Percentiles rank a stretch among this genome's conserved stretches.
phyloP scores from a whole-genome alignment of 2,113 vertebrate species.

The Paramormyrops kingsleyae region DNA sequence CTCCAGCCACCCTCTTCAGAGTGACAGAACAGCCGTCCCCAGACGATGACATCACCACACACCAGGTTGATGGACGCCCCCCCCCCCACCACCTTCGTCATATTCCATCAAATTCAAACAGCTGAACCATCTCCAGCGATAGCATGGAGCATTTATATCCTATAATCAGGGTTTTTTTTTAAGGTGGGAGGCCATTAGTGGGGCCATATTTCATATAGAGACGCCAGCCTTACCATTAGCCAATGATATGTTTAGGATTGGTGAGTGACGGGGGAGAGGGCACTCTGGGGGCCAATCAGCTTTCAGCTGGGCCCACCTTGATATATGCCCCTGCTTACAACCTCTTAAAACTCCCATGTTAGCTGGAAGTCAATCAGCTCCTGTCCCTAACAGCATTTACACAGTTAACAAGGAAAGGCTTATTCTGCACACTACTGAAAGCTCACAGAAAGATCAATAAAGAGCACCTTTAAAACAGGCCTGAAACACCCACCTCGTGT shows the following conservation, averaged over 20 bases:
- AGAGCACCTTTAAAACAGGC: background rate
- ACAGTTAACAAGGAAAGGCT: background rate
- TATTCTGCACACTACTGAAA: background rate
- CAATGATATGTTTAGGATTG: background rate
- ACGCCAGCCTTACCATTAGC: background rate
- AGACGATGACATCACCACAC: slow-evolving; percentile 64
- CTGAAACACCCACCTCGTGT: background rate
- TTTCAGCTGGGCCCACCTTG: background rate
- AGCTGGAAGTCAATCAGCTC: background rate
- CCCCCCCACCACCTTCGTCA: background rate
- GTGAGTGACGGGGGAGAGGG: background rate
- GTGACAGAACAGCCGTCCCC: slow-evolving; percentile 83
- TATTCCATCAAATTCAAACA: background rate
- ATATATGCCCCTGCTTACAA: background rate
- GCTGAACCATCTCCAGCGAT: background rate
- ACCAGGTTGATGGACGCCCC: slow-evolving; percentile 55
- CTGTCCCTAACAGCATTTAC: background rate
- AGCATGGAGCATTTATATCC: background rate
- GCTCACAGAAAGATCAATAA: background rate
- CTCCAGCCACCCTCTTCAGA: slow-evolving; percentile 84
- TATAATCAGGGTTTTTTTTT: background rate
- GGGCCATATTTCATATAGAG: background rate
- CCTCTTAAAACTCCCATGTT: background rate
- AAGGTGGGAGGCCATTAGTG: background rate
- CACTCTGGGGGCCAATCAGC: background rate